Evolutionary conservation across 2,797 vertebrate species (phyloP).

Genomic region (Ispidina lecontei): DNA sequence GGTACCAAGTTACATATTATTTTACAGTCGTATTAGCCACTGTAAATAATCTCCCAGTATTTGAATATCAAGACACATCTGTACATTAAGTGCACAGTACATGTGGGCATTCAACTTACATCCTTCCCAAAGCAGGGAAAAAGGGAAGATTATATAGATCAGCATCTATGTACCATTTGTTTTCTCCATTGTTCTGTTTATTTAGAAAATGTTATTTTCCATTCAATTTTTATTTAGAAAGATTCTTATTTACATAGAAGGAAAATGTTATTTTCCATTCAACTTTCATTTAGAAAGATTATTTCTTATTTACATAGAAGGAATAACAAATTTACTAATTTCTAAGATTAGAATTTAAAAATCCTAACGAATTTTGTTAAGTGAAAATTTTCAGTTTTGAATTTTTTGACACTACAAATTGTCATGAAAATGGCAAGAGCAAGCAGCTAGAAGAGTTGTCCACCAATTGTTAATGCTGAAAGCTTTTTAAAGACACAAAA

Average conservation of each 20-base stretch:
- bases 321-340: not conserved
- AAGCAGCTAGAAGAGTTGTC: not conserved
- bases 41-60: not conserved
- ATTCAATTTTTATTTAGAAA: not conserved
- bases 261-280: not conserved
- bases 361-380: not conserved
- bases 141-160: not conserved
- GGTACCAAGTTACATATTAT: accelerated
- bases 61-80: not conserved
- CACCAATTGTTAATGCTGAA: not conserved
- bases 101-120: not conserved
- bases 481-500: not conserved
- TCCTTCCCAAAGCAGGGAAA: not conserved
- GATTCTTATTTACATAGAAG: not conserved
- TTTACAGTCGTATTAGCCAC: not conserved
- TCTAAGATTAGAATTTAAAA: not conserved
- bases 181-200: not conserved
- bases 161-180: not conserved
- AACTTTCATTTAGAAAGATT: not conserved
- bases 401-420: not conserved
- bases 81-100: not conserved
- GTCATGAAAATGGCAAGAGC: not conserved
- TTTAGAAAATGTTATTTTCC: not conserved
- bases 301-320: not conserved
- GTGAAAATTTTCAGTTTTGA: not conserved